Conservation (phyloP, 2,888 invertebrate species). For the Chloroclysta siterata region DNA sequence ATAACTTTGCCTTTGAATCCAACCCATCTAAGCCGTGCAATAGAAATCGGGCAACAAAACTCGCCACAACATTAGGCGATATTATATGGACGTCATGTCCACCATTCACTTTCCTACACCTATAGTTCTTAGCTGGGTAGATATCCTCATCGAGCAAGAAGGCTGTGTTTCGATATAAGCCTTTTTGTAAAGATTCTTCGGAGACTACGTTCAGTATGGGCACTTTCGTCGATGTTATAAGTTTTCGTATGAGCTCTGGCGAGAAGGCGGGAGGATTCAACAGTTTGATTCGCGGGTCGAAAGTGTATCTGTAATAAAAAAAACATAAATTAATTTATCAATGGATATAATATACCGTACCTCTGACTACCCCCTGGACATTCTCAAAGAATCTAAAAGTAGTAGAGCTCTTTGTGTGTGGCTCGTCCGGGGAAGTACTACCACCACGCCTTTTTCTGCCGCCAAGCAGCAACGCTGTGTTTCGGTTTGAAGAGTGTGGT, state of each 20-base stretch:
- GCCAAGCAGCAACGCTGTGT: too few relatives aligned
- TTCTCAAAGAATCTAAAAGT: too few relatives aligned
- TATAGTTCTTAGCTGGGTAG: constrained; percentile 53
- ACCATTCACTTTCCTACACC: constrained; percentile 72
- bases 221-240: constrained; percentile 56
- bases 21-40: constrained; percentile 56
- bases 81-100: constrained; percentile 86
- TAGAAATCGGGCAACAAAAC: constrained; percentile 68
- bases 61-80: constrained; percentile 80
- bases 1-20: constrained; percentile 63
- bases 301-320: constrained; percentile 70
- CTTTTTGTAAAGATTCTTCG: constrained; percentile 48
- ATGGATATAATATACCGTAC: too few relatives aligned
- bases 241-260: constrained; percentile 55
- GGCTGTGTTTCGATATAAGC: constrained; percentile 49
- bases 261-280: constrained; percentile 64
- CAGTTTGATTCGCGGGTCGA: constrained; percentile 80
- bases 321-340: too few relatives aligned
- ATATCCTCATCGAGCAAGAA: constrained; percentile 59
- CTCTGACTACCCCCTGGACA: too few relatives aligned
- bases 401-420: too few relatives aligned
- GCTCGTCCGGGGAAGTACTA: too few relatives aligned
- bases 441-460: too few relatives aligned
- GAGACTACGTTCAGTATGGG: constrained; percentile 59
- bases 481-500: too few relatives aligned